Evolutionary conservation across 2,113 vertebrate species (phyloP).

Genomic region (Amphiprion ocellaris): DNA sequence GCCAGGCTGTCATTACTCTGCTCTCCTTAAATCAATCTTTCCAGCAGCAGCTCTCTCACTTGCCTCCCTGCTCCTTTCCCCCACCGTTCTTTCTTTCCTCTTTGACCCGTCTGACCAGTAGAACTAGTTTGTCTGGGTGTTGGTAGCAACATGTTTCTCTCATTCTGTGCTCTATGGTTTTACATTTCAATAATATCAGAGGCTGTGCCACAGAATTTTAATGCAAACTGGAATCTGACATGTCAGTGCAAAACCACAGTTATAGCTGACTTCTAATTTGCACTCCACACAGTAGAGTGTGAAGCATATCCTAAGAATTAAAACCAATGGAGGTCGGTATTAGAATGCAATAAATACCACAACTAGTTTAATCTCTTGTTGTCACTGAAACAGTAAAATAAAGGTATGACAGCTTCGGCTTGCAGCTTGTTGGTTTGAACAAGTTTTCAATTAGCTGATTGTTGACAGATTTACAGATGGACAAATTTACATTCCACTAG

Average conservation of each 20-base stretch:
- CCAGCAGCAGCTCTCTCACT: constrained; percentile 32
- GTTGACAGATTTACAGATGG: constrained; percentile 32
- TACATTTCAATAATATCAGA: constrained; percentile 1
- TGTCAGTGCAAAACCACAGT: neutral
- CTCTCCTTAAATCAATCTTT: constrained; percentile 74
- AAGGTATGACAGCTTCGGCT: neutral
- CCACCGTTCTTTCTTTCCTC: constrained; percentile 17
- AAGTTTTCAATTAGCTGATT: constrained; percentile 1
- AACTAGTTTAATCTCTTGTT: neutral
- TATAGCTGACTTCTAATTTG: neutral
- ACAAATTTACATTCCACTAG: neutral
- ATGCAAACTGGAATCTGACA: constrained; percentile 12
- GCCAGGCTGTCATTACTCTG: constrained; percentile 61
- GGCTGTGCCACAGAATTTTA: neutral
- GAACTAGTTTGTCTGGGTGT: constrained; percentile 62
- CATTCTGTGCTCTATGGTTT: neutral
- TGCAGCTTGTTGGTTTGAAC: neutral
- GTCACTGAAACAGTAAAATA: neutral
- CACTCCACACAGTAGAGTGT: neutral
- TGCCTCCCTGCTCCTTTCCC: constrained; percentile 17
- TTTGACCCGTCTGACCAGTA: constrained; percentile 60
- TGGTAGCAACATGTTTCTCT: constrained; percentile 3
- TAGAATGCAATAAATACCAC: neutral
- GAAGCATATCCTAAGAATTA: neutral
- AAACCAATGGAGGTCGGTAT: constrained; percentile 8